A percentile compares a stretch with the other conserved stretches of the same genome.
These are phyloP conservation scores for Chrysochloris asiatica DNA, from an alignment of 2,113 vertebrate species.

Conservation along the genomic window DNA sequence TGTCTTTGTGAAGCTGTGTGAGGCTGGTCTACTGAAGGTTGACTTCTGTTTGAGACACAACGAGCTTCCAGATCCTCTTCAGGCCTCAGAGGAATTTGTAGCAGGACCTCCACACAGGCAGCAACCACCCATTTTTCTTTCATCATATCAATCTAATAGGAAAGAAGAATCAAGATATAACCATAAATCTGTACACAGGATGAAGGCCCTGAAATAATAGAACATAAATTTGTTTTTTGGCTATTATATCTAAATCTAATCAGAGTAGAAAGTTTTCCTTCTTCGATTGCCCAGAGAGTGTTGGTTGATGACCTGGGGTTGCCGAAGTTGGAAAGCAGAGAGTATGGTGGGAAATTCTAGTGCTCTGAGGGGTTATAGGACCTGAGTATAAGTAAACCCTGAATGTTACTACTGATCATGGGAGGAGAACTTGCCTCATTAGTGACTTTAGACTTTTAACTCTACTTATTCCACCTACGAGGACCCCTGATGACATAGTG, in stretches of 20 bases:
- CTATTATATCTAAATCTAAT: too few relatives aligned
- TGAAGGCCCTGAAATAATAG: too few relatives aligned
- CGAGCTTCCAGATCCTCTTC: background rate
- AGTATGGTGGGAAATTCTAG: background rate
- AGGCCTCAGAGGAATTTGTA: background rate
- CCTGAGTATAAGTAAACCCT: background rate
- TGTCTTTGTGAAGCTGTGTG: rapidly evolving
- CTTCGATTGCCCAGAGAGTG: rapidly evolving
- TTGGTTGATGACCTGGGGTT: background rate
- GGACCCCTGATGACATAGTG: too few relatives aligned
- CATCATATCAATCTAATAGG: constrained; percentile 13
- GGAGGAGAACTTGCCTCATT: background rate
- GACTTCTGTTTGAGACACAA: background rate
- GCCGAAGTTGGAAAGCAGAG: rapidly evolving
- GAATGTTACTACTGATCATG: rapidly evolving
- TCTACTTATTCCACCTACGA: background rate
- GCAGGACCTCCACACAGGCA: constrained; percentile 16
- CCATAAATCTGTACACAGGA: background rate
- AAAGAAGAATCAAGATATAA: background rate
- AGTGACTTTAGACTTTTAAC: background rate
- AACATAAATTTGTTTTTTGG: background rate
- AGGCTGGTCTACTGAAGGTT: background rate
- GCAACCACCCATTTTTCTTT: constrained; percentile 34
- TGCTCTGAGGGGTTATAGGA: background rate
- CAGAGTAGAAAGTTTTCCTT: background rate